These are phyloP conservation scores for Mythimna loreyi DNA, from an alignment of 2,888 invertebrate species.

Conservation along the genomic window DNA sequence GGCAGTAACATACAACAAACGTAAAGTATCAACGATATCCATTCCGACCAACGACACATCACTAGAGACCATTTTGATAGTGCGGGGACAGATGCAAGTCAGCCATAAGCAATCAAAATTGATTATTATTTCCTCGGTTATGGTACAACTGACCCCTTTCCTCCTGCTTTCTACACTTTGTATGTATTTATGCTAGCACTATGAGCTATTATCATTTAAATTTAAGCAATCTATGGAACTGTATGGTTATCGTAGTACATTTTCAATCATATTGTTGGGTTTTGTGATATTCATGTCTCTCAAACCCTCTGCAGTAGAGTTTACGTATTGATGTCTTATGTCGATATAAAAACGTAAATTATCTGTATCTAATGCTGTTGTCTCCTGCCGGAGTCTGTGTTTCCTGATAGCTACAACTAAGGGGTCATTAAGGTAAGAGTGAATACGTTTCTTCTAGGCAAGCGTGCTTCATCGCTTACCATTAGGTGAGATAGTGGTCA, in stretches of 20 bases:
- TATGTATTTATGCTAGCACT: constrained; percentile 38
- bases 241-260: constrained; percentile 35
- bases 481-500: too few species aligned
- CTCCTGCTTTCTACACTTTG: constrained; percentile 30
- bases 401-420: too few species aligned
- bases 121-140: constrained; percentile 62
- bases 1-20: constrained; percentile 34
- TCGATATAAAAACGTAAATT: background rate
- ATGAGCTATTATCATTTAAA: constrained; percentile 56
- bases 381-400: too few species aligned
- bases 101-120: constrained; percentile 64
- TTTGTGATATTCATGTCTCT: constrained; percentile 20
- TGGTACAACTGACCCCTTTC: constrained; percentile 47
- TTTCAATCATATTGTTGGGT: constrained; percentile 18
- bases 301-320: too few species aligned
- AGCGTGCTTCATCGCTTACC: too few species aligned
- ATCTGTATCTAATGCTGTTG: too few species aligned
- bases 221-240: constrained; percentile 45
- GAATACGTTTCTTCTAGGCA: too few species aligned
- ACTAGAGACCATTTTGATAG: constrained; percentile 45
- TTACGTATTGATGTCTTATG: too few species aligned
- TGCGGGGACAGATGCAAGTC: constrained; percentile 58
- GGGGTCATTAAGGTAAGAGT: too few species aligned
- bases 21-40: constrained; percentile 35
- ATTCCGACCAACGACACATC: constrained; percentile 50